Base-by-base conservation (phyloP, 1,140 invertebrate genomes). In the Drosophila parvula region DNA sequence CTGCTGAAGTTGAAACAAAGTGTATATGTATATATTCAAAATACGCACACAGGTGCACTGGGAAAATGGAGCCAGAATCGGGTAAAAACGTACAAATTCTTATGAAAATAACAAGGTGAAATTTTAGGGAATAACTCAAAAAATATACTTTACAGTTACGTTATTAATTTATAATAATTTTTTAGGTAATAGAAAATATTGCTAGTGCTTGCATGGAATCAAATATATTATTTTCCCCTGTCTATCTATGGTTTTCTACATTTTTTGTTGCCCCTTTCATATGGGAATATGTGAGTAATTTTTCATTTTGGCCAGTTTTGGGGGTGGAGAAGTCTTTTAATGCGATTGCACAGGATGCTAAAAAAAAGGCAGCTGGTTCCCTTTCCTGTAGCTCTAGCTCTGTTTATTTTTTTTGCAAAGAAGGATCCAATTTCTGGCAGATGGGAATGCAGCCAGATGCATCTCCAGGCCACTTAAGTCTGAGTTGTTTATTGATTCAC, bases 401-500 rank as follows among this genome's bases (percentile, higher is more conserved):
- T 28, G 18, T 51, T 53, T 18, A 18, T 8, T 28, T 5, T 28
- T 5, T 7, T 47, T 16, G 9, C 16, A 4, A 11, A 18, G 18
- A 16, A 40, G 41, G 22, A 32, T 45, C 12, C 8, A 44, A 34
- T 45, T 18, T 27, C 40, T 41, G 45, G 18, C 41, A 11, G 16
- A 14, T 51, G 48, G 32, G 28, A 34, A 12, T 51, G 48, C 50
- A 53, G 18, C 30, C 50, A 53, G 51, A 38, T 55, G 51, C 28
- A 44, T 41, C 28, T 50, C 44, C 36, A 43, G 61, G 27, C 27
- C 44, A 63, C 64, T 63, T 67, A 48, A 43, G 34, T 40, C 36
- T 32, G 30, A 53, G 36, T 44, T 68, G 60, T 44, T 67, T 69
- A 67, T 67, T 32, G 65, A 67, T 65, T 68, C 18, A 34, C 14